Evolutionary conservation across 2,797 vertebrate species (phyloP), one percentile per base, ranked within the genome.

Genomic region (Lepilemur ruficaudatus): DNA sequence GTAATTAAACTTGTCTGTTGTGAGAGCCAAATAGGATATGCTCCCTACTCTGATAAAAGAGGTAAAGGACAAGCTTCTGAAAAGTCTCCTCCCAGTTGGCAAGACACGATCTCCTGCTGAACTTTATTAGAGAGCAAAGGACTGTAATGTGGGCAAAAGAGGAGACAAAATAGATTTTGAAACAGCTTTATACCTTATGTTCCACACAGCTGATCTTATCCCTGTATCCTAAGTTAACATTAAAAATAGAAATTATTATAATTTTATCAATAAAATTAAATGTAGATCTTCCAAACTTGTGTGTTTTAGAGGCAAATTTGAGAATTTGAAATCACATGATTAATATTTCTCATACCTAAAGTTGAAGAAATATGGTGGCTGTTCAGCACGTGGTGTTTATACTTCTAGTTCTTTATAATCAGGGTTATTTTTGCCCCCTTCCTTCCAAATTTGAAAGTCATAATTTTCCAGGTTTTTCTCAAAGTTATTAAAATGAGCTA

Each of bases 1-100:
- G 89, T 98, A 97, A 98, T 98, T 97, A 98, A 98, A 97, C 97
- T 95, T 96, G 96, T 98, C 97, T 98, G 97, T 97, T 97, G 72
- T 94, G 96, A 97, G 97, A 98, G 94, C 94, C 96, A 92, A 46
- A 61, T 92, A 96, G 94, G 97, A 97, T 98, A 88, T 75, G 83
- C 96, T 98, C 96, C 91, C 96, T 97, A 90, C 94, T 97, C 97
- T 96, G 97, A 93, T 97, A 87, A 91, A 82, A 76, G 50, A 43
- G 65, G 70, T 89, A 72, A 94, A 67, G 50, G 20, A 38, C 84
- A 86, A 20, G 14, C 95, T 85, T 81, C 75, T 52, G 61, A 69
- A 95, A 87, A 86, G 90, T 97, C 96, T 97, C 96, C 80, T 73
- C 73, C n/a, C 46, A 25, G 28, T 55, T 97, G 70, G 63, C 78